A percentile compares a stretch with the other conserved stretches of the same genome.
Evolutionary conservation across 2,797 vertebrate genomes (phyloP).

Genomic region (Coracias cyanogaster): DNA sequence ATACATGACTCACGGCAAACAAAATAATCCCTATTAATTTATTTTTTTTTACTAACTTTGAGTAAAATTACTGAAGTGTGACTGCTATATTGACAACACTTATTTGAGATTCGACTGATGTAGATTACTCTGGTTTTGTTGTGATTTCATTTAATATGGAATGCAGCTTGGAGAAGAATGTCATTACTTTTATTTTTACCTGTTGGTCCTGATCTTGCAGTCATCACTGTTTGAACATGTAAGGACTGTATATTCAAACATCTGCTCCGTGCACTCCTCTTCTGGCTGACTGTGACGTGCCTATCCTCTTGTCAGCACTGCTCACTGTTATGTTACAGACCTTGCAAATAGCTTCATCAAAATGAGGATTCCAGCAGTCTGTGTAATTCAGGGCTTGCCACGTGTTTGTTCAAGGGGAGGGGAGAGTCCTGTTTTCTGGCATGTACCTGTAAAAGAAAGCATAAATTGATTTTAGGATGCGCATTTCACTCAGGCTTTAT

Average conservation of each 20-base stretch:
- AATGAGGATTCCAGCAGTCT: background rate
- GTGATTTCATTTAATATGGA: background rate
- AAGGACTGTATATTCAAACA: background rate
- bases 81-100: background rate
- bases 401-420: background rate
- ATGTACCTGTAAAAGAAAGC: background rate
- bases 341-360: background rate
- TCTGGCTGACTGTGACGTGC: background rate
- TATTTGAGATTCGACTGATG: background rate
- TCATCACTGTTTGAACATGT: background rate
- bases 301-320: background rate
- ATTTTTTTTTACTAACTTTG: background rate
- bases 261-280: background rate
- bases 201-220: background rate
- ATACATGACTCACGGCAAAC: background rate
- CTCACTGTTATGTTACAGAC: background rate
- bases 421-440: background rate
- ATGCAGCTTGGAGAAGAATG: background rate
- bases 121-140: background rate
- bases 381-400: background rate
- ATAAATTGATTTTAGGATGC: background rate
- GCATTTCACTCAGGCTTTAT: background rate
- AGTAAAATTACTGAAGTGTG: background rate
- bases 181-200: background rate
- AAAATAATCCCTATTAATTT: conserved; percentile 1